Evolutionary conservation across 2,888 invertebrate species (phyloP).

Genomic region (Pheosia tremula): DNA sequence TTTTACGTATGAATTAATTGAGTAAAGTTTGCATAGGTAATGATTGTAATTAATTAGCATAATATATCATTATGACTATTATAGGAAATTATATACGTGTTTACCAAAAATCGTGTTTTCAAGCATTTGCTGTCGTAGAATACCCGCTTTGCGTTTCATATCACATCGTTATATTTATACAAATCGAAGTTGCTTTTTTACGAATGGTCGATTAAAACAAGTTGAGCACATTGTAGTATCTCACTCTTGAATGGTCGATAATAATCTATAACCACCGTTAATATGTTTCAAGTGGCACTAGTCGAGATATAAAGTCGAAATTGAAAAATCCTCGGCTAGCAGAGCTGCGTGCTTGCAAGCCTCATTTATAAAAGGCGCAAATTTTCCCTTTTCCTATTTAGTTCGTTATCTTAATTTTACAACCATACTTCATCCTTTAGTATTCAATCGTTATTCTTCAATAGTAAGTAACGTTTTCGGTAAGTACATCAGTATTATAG

Average conservation of each 20-base stretch:
- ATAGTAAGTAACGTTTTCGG: neutral
- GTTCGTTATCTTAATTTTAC: too few relatives aligned
- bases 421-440: neutral
- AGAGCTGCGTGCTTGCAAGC: neutral
- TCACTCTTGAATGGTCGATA: conserved; percentile 8
- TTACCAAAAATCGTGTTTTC: conserved; percentile 9
- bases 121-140: conserved; percentile 12
- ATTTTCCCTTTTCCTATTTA: neutral
- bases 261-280: conserved; percentile 8
- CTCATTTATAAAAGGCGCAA: neutral
- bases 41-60: conserved; percentile 5
- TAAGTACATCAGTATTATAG: neutral
- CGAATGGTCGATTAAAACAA: conserved; percentile 3
- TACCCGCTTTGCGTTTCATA: conserved; percentile 10
- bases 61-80: conserved; percentile 4
- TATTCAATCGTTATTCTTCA: neutral
- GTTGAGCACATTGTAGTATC: conserved; percentile 1
- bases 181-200: conserved; percentile 7
- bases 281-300: conserved; percentile 5
- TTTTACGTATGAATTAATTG: conserved; percentile 13
- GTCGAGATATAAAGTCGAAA: neutral
- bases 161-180: conserved; percentile 14
- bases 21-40: conserved; percentile 12
- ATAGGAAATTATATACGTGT: conserved; percentile 11
- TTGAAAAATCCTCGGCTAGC: neutral